Evolutionary conservation across 2,797 vertebrate species (phyloP), one percentile per base, ranked within the genome.

Genomic region (Pempheris klunzingeri): DNA sequence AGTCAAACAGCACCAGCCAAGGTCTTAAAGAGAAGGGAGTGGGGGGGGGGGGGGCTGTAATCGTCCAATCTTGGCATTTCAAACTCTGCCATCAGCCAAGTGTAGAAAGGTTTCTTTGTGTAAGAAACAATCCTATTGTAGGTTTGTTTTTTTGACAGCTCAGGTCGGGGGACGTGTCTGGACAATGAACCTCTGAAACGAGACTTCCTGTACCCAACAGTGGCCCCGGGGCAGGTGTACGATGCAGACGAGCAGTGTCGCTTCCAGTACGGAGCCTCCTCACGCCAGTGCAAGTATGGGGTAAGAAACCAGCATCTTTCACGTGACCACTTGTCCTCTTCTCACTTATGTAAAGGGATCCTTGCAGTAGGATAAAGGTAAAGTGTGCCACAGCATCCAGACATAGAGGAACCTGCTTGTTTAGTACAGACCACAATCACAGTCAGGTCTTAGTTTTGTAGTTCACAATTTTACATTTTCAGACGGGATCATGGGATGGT

Each of bases 141-240:
- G 91, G 90, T 95, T 94, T 95, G 93, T 94, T 93, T 97, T 95
- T 97, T 96, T 95, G 96, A 98, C 97, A 99, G 98, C 97, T 99
- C 98, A 95, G 98, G 98, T 96, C 98, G 98, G 94, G 98, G 98
- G 95, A 98, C 97, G 94, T 99, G 98, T 96, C 97, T 99, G 96
- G 97, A 99, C 96, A 99, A 99, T 94, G 97, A 99, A 95, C 98
- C 98, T 96, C 96, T 97, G 95, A 99, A 98, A 95, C 96, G 96
- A 96, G 98, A 99, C 95, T 99, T 99, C 96, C 96, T 98, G 95
- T 99, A 98, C 94, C 98, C 98, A 95, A 98, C 97, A 92, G 96
- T 97, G 96, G 97, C 97, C 90, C 97, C 98, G 88, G 98, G 98
- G 95, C 97, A 99, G 96, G 97, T 98, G 95, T 99, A 99, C 83